These are phyloP conservation scores for Dicentrarchus labrax DNA, from an alignment of 2,113 vertebrate genomes.

Conservation along the genomic window DNA sequence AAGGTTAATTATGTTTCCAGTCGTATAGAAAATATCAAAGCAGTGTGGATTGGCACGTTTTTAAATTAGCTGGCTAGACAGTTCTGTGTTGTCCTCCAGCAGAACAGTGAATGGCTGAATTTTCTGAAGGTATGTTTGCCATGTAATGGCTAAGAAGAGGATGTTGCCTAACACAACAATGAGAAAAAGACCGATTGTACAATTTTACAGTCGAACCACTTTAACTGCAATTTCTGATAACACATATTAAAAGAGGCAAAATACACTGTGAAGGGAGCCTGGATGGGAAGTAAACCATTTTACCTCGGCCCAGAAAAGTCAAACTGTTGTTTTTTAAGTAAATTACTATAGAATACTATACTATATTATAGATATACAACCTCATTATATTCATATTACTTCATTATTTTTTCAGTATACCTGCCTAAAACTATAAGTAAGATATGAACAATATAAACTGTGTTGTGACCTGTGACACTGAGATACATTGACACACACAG, in stretches of 20 bases:
- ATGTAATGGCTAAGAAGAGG: conserved; percentile 7
- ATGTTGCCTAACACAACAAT: conserved; percentile 24
- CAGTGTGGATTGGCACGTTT: conserved; percentile 4
- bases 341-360: neutral
- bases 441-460: conserved; percentile 8
- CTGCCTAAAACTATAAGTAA: neutral
- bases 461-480: conserved; percentile 8
- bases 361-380: neutral
- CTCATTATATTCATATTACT: conserved; percentile 23
- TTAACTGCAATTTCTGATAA: neutral
- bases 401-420: neutral
- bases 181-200: neutral
- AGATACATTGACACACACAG: neutral
- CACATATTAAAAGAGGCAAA: conserved; percentile 4
- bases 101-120: conserved; percentile 15
- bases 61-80: conserved; percentile 7
- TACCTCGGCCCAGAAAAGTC: conserved; percentile 6
- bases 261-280: neutral
- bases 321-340: neutral
- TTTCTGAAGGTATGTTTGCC: conserved; percentile 22
- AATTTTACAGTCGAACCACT: neutral
- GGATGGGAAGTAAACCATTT: conserved; percentile 6
- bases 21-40: conserved; percentile 35
- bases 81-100: conserved; percentile 10
- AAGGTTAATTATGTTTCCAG: conserved; percentile 46